Evolutionary conservation across 1,140 invertebrate genomes (phyloP), one percentile per base, ranked within the genome.

Genomic region (Philopotamus ludificatus): DNA sequence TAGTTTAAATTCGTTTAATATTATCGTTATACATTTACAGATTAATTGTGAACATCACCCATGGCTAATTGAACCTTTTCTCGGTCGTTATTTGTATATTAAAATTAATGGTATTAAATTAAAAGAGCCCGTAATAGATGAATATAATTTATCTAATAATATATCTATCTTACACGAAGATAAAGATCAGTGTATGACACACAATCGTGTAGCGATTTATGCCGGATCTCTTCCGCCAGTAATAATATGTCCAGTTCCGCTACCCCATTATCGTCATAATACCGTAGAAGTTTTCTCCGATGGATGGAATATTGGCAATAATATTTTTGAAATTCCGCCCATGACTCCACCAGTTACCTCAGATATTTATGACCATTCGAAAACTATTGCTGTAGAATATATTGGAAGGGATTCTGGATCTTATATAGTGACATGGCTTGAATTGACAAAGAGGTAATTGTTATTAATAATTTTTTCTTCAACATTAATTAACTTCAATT

Each of bases 371-470:
- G 82, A 81, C 61, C 76, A 82, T 50, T 82, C 88, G 0, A 79
- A 86, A 60, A 87, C 85, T 45, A 82, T 94, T 1, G 83, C 89
- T 34, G 85, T 93, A 3, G 91, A 93, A 72, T 89, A 92, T 61
- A 79, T 92, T 51, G 85, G 88, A 15, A 83, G 85, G 47, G 89
- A 91, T 64, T 79, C 83, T 34, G 90, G 88, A 15, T 83, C 85
- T 0, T 92, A 92, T 72, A 85, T 82, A 4, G 84, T 94, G 12
- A 87, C 88, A 15, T 95, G 92, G 92, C 82, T 94, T 68, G 92
- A 94, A 76, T 82, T 94, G 65, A 85, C 87, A 44, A 77, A 75
- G 74, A 75, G 77, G 78, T 80, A 71, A 69, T 15, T 66, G 15
- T 8, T 39, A 15, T 42, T 16, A 10, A 10, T 10, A 47, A 47